A percentile compares a stretch with the other conserved stretches of the same genome.
phyloP scores from a whole-genome alignment of 1,140 invertebrate genomes.

The Trypoxylus dichotomus region DNA sequence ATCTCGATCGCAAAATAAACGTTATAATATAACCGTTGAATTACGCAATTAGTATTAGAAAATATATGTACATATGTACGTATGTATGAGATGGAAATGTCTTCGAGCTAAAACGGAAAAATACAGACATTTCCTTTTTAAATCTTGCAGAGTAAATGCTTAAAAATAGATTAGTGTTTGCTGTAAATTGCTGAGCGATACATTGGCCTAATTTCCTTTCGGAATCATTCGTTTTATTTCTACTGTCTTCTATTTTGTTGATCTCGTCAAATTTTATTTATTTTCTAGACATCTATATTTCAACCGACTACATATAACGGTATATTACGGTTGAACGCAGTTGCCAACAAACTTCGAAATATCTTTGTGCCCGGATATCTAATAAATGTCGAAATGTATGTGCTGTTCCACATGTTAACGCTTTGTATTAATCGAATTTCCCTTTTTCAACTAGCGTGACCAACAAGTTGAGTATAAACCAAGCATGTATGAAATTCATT shows the following conservation, averaged over 20 bases:
- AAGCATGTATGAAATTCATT: too few relatives aligned
- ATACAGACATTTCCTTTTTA: neutral
- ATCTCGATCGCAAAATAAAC: neutral
- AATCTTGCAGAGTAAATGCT: neutral
- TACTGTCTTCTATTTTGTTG: slow-evolving; percentile 14
- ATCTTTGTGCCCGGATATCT: neutral
- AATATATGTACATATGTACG: neutral
- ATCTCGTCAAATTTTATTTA: slow-evolving; percentile 14
- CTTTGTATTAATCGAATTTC: neutral
- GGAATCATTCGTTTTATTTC: neutral
- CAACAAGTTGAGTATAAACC: too few relatives aligned
- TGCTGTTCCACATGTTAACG: neutral
- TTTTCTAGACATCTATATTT: neutral
- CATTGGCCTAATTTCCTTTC: slow-evolving; percentile 5
- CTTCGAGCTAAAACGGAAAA: neutral
- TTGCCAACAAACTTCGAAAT: neutral
- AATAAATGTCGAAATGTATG: neutral
- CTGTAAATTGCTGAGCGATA: neutral
- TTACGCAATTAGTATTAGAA: neutral
- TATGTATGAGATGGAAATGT: neutral
- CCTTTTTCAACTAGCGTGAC: too few relatives aligned
- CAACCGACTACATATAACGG: neutral
- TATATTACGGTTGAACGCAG: neutral
- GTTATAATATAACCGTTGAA: neutral
- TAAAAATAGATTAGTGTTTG: neutral